Evolutionary conservation across 2,888 invertebrate species (phyloP).

Genomic region (Leptothorax acervorum): DNA sequence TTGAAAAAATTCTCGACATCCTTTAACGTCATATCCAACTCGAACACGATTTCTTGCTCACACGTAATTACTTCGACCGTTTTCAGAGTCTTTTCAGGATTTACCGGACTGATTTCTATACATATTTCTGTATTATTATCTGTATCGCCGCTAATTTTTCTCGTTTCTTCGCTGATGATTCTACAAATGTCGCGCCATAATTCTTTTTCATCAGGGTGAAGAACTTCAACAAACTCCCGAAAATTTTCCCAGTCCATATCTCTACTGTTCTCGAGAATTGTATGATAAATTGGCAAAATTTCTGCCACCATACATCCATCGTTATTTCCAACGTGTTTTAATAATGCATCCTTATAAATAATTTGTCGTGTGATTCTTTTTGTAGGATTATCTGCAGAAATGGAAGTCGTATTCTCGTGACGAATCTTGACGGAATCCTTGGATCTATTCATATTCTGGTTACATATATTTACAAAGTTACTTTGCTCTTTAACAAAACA

Average conservation of each 20-base stretch:
- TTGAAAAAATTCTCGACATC: conserved; percentile 67
- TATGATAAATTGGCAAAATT: conserved; percentile 59
- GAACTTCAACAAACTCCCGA: conserved; percentile 66
- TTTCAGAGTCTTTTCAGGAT: background rate
- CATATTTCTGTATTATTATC: conserved; percentile 75
- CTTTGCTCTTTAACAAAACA: background rate
- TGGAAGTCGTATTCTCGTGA: background rate
- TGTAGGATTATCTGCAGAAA: background rate
- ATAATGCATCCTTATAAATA: conserved; percentile 42
- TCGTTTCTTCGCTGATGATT: conserved; percentile 72
- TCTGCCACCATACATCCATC: background rate
- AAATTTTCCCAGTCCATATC: conserved; percentile 76
- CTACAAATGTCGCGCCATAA: conserved; percentile 75
- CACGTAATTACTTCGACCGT: conserved; percentile 35
- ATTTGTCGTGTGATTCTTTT: conserved; percentile 43
- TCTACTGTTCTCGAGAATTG: conserved; percentile 69
- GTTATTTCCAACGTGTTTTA: background rate
- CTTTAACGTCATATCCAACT: conserved; percentile 76
- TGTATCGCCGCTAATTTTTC: conserved; percentile 64
- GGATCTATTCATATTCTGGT: background rate
- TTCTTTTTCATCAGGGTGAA: conserved; percentile 74
- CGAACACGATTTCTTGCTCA: conserved; percentile 73
- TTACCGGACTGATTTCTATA: conserved; percentile 74
- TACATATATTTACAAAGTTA: background rate
- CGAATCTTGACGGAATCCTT: background rate